phyloP scores from a whole-genome alignment of 2,113 vertebrate genomes.

The Serinus canaria region DNA sequence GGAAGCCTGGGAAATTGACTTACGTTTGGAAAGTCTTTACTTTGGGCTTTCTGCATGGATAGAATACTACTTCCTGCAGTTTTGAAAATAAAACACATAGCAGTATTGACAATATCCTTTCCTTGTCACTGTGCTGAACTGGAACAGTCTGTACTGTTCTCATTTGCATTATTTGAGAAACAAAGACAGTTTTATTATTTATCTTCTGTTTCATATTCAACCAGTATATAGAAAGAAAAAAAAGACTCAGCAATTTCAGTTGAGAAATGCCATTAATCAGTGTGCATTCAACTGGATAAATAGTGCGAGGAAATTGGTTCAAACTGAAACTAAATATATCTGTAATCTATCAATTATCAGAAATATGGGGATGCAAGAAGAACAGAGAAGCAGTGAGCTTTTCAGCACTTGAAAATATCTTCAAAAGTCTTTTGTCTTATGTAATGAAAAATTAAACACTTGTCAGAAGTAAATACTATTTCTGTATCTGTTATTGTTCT shows the following conservation, averaged over 20 bases:
- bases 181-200: slow-evolving; percentile 15
- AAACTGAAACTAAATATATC: slow-evolving; percentile 20
- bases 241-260: not conserved
- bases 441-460: slow-evolving; percentile 16
- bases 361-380: not conserved
- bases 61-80: not conserved
- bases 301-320: not conserved
- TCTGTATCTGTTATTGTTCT: not conserved
- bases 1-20: not conserved
- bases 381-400: not conserved
- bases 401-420: not conserved
- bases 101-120: not conserved
- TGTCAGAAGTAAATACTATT: not conserved
- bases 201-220: slow-evolving; percentile 13
- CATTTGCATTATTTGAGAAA: slow-evolving; percentile 5
- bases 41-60: not conserved
- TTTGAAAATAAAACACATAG: not conserved
- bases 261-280: not conserved
- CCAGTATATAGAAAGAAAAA: not conserved
- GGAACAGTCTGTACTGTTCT: slow-evolving; percentile 2
- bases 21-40: not conserved
- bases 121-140: not conserved
- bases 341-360: not conserved
- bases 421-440: not conserved
- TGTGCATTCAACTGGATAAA: not conserved